Percentiles rank a stretch among this genome's conserved stretches.
These are phyloP conservation scores for Carabus problematicus DNA, from an alignment of 2,888 invertebrate species.

Conservation along the genomic window DNA sequence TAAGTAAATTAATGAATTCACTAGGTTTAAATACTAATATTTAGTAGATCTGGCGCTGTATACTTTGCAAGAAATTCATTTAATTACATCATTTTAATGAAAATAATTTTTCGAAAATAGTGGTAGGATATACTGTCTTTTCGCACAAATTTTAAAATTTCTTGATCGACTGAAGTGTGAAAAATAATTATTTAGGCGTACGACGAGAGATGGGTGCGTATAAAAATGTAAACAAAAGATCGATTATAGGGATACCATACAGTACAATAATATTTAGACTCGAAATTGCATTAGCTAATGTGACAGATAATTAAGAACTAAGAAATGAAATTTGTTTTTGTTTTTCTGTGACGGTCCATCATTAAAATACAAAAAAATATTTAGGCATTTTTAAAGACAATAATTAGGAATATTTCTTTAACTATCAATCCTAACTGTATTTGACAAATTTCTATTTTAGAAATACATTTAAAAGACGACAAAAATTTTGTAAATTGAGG, in stretches of 20 bases:
- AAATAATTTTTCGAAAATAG: not conserved
- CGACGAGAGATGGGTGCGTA: not conserved
- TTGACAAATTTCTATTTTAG: too few species aligned
- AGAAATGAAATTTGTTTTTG: too few species aligned
- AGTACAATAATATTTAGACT: too few species aligned
- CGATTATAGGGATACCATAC: not conserved
- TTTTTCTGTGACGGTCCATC: too few species aligned
- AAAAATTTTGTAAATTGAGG: too few species aligned
- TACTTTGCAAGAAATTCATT: not conserved
- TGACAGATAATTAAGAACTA: too few species aligned
- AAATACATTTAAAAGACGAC: too few species aligned
- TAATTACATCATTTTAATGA: not conserved
- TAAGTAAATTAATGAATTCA: not conserved
- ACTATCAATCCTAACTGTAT: too few species aligned
- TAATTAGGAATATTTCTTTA: too few species aligned
- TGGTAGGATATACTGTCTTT: constrained; percentile 5
- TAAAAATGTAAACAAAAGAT: not conserved
- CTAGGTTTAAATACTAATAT: not conserved
- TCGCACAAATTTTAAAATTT: constrained; percentile 9
- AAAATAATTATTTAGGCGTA: not conserved
- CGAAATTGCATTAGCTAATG: too few species aligned
- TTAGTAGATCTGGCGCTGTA: not conserved
- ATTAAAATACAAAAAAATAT: too few species aligned
- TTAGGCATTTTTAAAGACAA: too few species aligned
- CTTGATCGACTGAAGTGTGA: not conserved